Conservation (phyloP, 1,140 invertebrate species). For the Trypoxylus dichotomus region DNA sequence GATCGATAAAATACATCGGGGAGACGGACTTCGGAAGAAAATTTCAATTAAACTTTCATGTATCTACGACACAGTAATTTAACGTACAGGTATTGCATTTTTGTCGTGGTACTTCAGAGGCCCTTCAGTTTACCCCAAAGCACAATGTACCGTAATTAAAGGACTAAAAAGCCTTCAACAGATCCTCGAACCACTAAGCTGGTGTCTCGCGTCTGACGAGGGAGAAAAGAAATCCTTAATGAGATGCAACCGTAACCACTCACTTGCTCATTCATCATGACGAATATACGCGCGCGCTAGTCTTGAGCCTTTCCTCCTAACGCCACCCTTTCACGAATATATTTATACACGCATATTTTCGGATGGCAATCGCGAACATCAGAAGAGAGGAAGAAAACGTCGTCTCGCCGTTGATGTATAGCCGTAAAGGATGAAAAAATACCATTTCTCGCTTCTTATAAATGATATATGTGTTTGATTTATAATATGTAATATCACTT, state of each 20-base stretch:
- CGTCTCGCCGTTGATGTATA: background rate
- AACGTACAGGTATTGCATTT: slow-evolving; percentile 23
- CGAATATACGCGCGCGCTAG: background rate
- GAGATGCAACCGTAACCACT: slow-evolving; percentile 26
- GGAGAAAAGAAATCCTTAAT: slow-evolving; percentile 24
- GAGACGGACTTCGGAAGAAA: background rate
- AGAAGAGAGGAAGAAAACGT: background rate
- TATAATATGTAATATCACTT: slow-evolving; percentile 6
- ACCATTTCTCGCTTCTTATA: background rate
- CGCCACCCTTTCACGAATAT: slow-evolving; percentile 1
- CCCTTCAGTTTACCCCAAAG: slow-evolving; percentile 22
- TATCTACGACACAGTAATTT: background rate
- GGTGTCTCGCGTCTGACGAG: background rate
- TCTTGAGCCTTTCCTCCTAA: background rate
- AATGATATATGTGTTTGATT: background rate
- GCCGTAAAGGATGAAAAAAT: slow-evolving; percentile 11
- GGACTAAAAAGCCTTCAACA: slow-evolving; percentile 24
- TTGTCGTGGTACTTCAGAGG: slow-evolving; percentile 21
- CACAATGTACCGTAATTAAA: slow-evolving; percentile 29
- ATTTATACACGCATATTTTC: background rate
- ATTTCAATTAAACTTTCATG: slow-evolving; percentile 26
- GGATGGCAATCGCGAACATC: background rate
- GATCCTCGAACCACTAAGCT: slow-evolving; percentile 22
- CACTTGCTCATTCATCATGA: slow-evolving; percentile 19
- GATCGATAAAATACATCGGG: background rate